Evolutionary conservation across 1,140 invertebrate species (phyloP).

Genomic region (Cotesia vestalis): DNA sequence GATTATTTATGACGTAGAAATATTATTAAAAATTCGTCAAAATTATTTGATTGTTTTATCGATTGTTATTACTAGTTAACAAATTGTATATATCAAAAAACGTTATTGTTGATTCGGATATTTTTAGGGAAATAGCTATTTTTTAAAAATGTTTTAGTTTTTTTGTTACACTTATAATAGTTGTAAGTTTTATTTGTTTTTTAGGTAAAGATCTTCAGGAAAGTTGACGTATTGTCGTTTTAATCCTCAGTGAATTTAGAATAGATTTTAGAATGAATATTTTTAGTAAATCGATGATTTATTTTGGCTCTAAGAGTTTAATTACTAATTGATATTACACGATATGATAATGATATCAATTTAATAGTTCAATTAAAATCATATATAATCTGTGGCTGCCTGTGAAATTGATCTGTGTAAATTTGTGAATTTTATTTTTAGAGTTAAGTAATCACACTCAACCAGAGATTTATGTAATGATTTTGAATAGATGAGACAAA

Average conservation of each 20-base stretch:
- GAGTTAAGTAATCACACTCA: neutral
- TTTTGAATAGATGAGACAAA: neutral
- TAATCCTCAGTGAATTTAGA: constrained; percentile 26
- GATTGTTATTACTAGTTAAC: too few species aligned
- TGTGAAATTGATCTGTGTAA: neutral
- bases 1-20: too few species aligned
- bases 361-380: neutral
- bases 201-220: constrained; percentile 6
- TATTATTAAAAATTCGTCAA: too few species aligned
- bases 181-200: neutral
- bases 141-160: neutral
- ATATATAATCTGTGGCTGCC: neutral
- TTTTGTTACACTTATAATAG: neutral
- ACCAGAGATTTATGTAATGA: constrained; percentile 3
- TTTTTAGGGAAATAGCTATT: neutral
- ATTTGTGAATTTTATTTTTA: constrained; percentile 28
- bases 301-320: neutral
- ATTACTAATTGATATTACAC: neutral
- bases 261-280: constrained; percentile 33
- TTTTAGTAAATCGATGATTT: constrained; percentile 10
- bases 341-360: neutral
- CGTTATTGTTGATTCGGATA: too few species aligned
- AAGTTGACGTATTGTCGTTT: constrained; percentile 30
- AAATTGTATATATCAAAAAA: too few species aligned
- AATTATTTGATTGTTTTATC: too few species aligned